A percentile compares a stretch with the other conserved stretches of the same genome.
phyloP scores from a whole-genome alignment of 1,140 invertebrate genomes.

The Wiebesia pumilae region DNA sequence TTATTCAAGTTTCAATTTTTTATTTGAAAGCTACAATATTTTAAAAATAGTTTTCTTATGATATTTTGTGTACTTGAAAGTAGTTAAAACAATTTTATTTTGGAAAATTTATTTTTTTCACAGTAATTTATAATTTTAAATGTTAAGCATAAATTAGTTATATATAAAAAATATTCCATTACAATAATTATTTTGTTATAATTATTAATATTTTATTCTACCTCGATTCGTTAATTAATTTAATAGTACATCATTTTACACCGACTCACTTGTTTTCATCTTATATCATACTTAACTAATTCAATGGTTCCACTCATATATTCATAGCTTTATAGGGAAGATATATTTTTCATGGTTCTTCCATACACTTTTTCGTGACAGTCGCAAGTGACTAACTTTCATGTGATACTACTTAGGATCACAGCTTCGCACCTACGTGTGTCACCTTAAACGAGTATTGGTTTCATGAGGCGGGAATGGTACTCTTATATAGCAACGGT shows the following conservation, averaged over 20 bases:
- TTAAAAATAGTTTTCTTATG: not conserved
- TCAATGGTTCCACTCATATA: slow-evolving; percentile 23
- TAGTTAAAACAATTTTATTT: too few relatives aligned
- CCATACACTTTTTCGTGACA: not conserved
- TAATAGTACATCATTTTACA: not conserved
- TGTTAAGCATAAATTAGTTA: too few relatives aligned
- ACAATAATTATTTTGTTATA: not conserved
- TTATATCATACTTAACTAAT: slow-evolving; percentile 16
- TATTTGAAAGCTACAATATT: not conserved
- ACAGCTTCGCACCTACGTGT: slow-evolving; percentile 21
- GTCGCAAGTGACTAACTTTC: not conserved
- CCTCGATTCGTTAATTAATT: not conserved
- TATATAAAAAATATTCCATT: too few relatives aligned
- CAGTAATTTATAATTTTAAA: too few relatives aligned
- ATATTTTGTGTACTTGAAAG: too few relatives aligned
- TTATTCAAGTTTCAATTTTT: too few relatives aligned
- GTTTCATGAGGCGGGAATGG: not conserved
- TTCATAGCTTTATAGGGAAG: slow-evolving; percentile 29
- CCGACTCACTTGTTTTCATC: not conserved
- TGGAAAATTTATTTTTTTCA: too few relatives aligned
- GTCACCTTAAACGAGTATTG: not conserved
- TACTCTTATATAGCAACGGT: slow-evolving; percentile 11
- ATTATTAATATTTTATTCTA: not conserved
- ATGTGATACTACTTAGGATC: not conserved
- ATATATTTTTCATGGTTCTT: slow-evolving; percentile 32